phyloP scores from a whole-genome alignment of 2,113 vertebrate species.

The Hydropotes inermis region DNA sequence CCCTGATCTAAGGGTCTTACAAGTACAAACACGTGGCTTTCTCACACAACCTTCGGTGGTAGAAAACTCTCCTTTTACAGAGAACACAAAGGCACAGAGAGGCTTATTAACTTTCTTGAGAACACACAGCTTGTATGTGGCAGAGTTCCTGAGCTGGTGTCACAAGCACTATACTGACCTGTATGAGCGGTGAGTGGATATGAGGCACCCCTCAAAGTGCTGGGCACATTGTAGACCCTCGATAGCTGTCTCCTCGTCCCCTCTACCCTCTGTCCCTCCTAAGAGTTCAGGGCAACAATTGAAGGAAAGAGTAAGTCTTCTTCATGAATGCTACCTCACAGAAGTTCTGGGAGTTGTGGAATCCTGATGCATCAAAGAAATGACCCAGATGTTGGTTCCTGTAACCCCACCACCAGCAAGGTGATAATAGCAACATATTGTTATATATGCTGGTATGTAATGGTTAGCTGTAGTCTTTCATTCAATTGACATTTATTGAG shows the following conservation, averaged over 20 bases:
- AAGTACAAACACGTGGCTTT: neutral
- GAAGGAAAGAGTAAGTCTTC: neutral
- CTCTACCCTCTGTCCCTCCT: neutral
- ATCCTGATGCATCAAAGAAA: neutral
- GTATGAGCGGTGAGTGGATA: neutral
- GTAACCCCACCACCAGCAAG: rapidly evolving
- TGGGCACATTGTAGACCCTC: neutral
- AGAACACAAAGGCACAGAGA: neutral
- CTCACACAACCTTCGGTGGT: rapidly evolving
- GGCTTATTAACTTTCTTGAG: neutral
- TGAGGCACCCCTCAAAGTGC: too few relatives aligned
- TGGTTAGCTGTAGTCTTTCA: neutral
- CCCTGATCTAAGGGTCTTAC: neutral
- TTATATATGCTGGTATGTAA: too few relatives aligned
- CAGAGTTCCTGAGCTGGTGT: neutral
- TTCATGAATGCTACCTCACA: rapidly evolving
- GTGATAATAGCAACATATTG: rapidly evolving
- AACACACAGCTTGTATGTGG: neutral
- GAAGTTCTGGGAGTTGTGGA: neutral
- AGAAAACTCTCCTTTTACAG: neutral
- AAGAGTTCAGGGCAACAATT: neutral
- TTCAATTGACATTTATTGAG: neutral
- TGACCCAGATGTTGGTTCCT: neutral
- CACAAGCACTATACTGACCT: neutral
- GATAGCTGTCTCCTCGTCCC: rapidly evolving